These are phyloP conservation scores for Synergus umbraculus DNA, from an alignment of 2,888 invertebrate genomes.

Conservation along the genomic window DNA sequence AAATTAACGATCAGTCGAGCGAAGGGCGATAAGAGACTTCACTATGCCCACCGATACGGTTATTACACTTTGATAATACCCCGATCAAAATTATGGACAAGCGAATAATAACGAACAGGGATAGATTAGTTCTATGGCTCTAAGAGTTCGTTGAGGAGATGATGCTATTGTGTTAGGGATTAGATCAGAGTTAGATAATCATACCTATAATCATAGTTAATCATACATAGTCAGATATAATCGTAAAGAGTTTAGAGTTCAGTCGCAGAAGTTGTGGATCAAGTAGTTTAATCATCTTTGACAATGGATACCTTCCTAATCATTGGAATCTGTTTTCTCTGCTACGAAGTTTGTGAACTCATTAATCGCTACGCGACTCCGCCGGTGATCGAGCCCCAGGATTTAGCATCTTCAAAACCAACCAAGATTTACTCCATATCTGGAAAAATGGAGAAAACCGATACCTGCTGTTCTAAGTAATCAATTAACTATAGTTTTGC, in stretches of 20 bases:
- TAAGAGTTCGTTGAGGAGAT: not conserved
- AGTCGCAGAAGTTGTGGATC: not conserved
- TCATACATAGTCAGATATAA: not conserved
- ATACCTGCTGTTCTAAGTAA: constrained; percentile 63
- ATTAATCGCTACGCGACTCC: constrained; percentile 75
- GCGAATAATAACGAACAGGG: not conserved
- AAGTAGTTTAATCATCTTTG: not conserved
- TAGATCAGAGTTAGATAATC: not conserved
- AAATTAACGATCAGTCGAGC: constrained; percentile 17
- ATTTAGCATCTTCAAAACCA: constrained; percentile 57
- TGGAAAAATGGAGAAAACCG: constrained; percentile 64
- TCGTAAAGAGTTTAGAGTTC: not conserved
- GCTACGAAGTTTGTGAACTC: constrained; percentile 84
- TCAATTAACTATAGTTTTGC: not conserved
- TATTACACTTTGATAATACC: not conserved
- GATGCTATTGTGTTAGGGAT: not conserved
- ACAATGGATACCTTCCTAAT: constrained; percentile 84
- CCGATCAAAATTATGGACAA: not conserved
- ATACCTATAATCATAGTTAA: not conserved
- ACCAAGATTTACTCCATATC: constrained; percentile 76
- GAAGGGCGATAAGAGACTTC: not conserved
- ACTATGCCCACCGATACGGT: not conserved
- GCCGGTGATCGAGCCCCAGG: constrained; percentile 64
- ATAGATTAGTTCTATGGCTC: not conserved
- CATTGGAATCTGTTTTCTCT: constrained; percentile 83